Percentiles rank a stretch among this genome's conserved stretches.
These are phyloP conservation scores for Fringilla coelebs DNA, from an alignment of 2,797 vertebrate genomes.

Conservation along the genomic window DNA sequence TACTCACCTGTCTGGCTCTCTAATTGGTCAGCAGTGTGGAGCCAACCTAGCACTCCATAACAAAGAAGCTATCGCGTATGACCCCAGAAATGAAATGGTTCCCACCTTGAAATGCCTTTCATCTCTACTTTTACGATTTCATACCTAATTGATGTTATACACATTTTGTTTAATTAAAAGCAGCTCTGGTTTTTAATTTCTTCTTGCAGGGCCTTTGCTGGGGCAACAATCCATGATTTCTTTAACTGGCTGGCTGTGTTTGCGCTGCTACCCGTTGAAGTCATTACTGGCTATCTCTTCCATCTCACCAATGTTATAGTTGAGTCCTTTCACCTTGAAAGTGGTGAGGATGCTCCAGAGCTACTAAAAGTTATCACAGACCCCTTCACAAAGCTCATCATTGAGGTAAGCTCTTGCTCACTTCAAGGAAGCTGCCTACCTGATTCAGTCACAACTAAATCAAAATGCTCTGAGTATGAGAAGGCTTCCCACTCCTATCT, in stretches of 20 bases:
- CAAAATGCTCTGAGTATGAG: not conserved
- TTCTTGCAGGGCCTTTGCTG: constrained; percentile 88
- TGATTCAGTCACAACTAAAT: not conserved
- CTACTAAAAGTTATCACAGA: constrained; percentile 96
- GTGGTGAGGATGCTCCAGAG: constrained; percentile 88
- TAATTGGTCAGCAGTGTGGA: not conserved
- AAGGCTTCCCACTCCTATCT: not conserved
- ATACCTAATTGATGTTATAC: not conserved
- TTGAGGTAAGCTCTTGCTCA: constrained; percentile 80
- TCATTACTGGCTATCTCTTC: constrained; percentile 82
- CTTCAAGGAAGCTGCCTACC: not conserved
- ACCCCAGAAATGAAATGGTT: not conserved
- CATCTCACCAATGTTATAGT: constrained; percentile 83
- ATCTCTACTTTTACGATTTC: not conserved
- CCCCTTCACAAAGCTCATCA: constrained; percentile 89
- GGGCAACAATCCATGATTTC: constrained; percentile 95
- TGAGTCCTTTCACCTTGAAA: constrained; percentile 84
- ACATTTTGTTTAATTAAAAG: not conserved
- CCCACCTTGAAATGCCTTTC: not conserved
- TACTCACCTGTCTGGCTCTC: not conserved
- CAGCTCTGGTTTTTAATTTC: not conserved
- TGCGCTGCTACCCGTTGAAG: constrained; percentile 88
- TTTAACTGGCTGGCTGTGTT: constrained; percentile 98
- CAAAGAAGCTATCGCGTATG: not conserved
- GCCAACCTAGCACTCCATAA: not conserved